Evolutionary conservation across 1,140 invertebrate species (phyloP), one percentile per base, ranked within the genome.

Genomic region (Caerostris extrusa): DNA sequence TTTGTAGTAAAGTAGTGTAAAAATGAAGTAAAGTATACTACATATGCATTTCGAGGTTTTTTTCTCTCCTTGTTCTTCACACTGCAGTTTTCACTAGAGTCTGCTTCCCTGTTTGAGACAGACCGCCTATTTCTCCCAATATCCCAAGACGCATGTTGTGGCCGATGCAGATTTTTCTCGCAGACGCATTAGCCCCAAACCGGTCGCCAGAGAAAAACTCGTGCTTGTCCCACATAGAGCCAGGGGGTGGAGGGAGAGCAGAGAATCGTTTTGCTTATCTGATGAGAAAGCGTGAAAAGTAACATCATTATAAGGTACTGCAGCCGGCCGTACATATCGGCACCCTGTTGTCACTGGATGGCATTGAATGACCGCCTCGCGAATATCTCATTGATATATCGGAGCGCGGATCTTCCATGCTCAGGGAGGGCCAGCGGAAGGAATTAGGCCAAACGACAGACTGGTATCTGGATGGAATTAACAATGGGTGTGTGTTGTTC

Each of bases 241-340:
- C 8, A 4, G 81, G 53, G 34, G 12, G n/a, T 34, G 2, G 34
- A 2, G 34, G 12, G 56, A 58, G 53, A 55, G 86, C 64, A 58
- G 88, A 55, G 90, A 81, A 81, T 81, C 90, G 90, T 91, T 91
- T 91, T 91, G 90, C 61, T 93, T 93, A 93, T 93, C 91, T 56
- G 91, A 93, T 93, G 91, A 87, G 53, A 93, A 87, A 93, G 91
- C 83, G 91, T 93, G 91, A 93, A 93, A 93, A 87, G 91, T 87
- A 93, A 87, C 91, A 61, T 83, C 91, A 93, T 93, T 93, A 87
- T 71, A 71, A 60, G 61, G 91, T 93, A 93, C 87, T 93, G 91
- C 91, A 67, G 82, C 61, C 91, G 87, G 88, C 53, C 34, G 58
- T 17, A 71, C 50, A 56, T 64, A 90, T 90, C 88, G 88, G 64